Evolutionary conservation across 2,797 vertebrate genomes (phyloP).

Genomic region (Phrynocephalus forsythii): DNA sequence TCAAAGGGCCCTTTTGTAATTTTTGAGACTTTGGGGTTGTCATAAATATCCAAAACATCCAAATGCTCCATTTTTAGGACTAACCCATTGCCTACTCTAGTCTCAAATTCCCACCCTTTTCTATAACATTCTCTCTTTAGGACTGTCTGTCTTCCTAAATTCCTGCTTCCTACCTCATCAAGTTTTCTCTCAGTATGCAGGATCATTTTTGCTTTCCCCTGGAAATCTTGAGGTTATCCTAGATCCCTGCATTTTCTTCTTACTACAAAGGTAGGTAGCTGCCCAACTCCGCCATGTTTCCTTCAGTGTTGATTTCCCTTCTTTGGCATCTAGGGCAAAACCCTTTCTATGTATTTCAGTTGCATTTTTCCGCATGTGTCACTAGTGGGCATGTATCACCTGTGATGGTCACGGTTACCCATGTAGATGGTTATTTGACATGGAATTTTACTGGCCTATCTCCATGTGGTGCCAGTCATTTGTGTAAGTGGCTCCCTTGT

Average conservation of each 20-base stretch:
- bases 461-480: background rate
- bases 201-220: background rate
- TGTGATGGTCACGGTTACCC: background rate
- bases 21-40: background rate
- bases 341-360: background rate
- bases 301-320: background rate
- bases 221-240: background rate
- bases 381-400: background rate
- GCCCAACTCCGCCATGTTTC: background rate
- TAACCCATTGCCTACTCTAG: background rate
- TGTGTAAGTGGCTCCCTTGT: background rate
- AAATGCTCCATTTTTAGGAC: background rate
- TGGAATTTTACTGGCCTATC: background rate
- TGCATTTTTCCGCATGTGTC: background rate
- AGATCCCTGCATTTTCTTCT: background rate
- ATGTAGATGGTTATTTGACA: background rate
- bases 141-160: background rate
- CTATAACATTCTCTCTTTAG: background rate
- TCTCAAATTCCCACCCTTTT: background rate
- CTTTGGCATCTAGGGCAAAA: background rate
- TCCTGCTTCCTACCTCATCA: background rate
- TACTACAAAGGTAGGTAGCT: background rate
- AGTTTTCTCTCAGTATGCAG: background rate
- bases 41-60: background rate
- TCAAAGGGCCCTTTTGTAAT: background rate